phyloP scores from a whole-genome alignment of 2,113 vertebrate genomes.

The Xiphophorus hellerii region DNA sequence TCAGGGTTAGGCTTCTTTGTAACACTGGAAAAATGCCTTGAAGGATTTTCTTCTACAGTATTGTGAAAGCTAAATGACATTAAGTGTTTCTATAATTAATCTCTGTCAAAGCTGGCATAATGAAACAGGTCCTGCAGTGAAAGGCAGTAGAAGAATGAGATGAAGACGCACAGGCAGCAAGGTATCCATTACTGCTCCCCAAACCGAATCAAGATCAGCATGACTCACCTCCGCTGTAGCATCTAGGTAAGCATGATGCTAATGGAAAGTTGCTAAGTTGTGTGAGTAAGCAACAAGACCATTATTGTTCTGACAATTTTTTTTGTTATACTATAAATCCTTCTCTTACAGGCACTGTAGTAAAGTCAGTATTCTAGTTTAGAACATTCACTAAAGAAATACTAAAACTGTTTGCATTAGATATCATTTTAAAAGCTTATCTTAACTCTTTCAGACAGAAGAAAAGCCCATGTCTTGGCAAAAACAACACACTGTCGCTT shows the following conservation, averaged over 20 bases:
- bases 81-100: constrained; percentile 60
- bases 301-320: neutral
- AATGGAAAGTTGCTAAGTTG: neutral
- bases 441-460: neutral
- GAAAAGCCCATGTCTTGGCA: neutral
- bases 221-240: neutral
- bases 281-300: neutral
- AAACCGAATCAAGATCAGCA: constrained; percentile 17
- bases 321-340: neutral
- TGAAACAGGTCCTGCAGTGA: constrained; percentile 40
- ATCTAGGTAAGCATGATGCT: neutral
- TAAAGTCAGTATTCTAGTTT: neutral
- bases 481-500: neutral
- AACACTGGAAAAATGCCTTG: constrained; percentile 3
- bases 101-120: constrained; percentile 51
- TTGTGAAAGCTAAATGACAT: constrained; percentile 29
- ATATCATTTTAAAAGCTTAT: neutral
- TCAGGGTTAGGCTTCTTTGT: constrained; percentile 5
- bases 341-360: neutral
- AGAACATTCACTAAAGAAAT: neutral
- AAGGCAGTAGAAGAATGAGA: constrained; percentile 13
- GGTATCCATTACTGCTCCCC: constrained; percentile 38
- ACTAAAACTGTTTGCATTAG: neutral
- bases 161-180: neutral
- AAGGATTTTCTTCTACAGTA: constrained; percentile 24